Evolutionary conservation across 2,113 vertebrate genomes (phyloP).

Genomic region (Regulus satrapa): DNA sequence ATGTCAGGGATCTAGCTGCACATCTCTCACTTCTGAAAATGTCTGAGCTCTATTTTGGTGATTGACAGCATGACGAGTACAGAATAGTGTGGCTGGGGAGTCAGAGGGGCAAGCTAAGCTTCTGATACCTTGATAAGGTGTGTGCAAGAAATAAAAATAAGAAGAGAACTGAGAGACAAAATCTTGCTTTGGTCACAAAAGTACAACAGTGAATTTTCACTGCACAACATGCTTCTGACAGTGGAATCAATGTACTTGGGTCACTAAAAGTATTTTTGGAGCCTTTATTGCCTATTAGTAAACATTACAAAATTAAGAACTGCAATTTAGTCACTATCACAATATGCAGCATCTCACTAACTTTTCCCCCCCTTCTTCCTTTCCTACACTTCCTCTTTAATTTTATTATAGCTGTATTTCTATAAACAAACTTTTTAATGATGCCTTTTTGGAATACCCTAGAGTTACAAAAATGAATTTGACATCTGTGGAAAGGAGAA

Average conservation of each 20-base stretch:
- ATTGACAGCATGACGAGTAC: not conserved
- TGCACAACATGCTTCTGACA: not conserved
- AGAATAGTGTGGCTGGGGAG: not conserved
- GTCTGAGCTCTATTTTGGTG: not conserved
- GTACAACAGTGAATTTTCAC: not conserved
- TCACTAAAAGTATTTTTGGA: not conserved
- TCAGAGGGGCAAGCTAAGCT: not conserved
- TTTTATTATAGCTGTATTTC: not conserved
- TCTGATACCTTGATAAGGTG: not conserved
- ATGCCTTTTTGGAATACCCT: not conserved
- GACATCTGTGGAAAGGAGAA: not conserved
- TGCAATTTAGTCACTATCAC: not conserved
- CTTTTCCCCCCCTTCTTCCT: not conserved
- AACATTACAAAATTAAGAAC: not conserved
- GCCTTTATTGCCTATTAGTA: not conserved
- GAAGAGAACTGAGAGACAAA: not conserved
- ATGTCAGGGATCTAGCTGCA: constrained; percentile 1
- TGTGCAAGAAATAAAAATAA: not conserved
- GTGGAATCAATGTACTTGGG: not conserved
- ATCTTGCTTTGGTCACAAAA: not conserved
- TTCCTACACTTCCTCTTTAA: not conserved
- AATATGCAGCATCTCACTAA: not conserved
- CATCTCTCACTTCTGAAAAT: not conserved
- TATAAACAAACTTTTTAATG: not conserved
- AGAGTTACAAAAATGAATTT: not conserved